Conservation (phyloP, 2,888 invertebrate genomes). For the Shargacucullia verbasci region DNA sequence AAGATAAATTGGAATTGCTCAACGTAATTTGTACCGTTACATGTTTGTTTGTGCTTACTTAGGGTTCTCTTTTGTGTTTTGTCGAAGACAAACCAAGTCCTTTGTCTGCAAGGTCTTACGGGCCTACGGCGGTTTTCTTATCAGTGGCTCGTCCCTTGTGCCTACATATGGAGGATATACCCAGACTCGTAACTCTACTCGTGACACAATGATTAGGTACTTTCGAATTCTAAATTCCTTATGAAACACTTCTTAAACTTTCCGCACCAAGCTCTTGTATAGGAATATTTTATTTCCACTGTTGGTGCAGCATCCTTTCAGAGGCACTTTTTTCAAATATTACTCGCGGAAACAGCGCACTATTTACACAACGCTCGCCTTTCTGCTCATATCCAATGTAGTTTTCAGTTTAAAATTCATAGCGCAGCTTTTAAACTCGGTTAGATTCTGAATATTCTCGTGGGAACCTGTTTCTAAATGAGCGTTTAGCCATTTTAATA, state of each 20-base stretch:
- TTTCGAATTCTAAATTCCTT: constrained; percentile 39
- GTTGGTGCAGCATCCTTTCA: constrained; percentile 69
- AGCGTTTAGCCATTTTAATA: constrained; percentile 70
- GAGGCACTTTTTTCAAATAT: constrained; percentile 77
- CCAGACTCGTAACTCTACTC: constrained; percentile 16
- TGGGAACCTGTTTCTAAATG: constrained; percentile 73
- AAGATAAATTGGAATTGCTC: constrained; percentile 72
- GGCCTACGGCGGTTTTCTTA: constrained; percentile 80
- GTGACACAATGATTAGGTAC: constrained; percentile 42
- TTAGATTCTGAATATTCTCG: constrained; percentile 75
- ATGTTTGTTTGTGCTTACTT: constrained; percentile 76
- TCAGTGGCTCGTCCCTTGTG: constrained; percentile 66
- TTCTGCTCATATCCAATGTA: constrained; percentile 81
- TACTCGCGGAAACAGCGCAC: constrained; percentile 71
- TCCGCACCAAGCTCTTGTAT: constrained; percentile 38
- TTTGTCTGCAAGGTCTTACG: constrained; percentile 72
- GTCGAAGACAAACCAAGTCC: constrained; percentile 78
- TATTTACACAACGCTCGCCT: constrained; percentile 80
- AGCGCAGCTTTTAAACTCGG: constrained; percentile 79
- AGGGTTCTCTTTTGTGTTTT: constrained; percentile 79
- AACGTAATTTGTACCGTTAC: constrained; percentile 72
- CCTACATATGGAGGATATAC: constrained; percentile 40
- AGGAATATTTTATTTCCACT: constrained; percentile 69
- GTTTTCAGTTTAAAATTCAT: constrained; percentile 84
- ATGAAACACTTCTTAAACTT: constrained; percentile 45